phyloP scores from a whole-genome alignment of 2,888 invertebrate species.

The Dasypogon diadema region DNA sequence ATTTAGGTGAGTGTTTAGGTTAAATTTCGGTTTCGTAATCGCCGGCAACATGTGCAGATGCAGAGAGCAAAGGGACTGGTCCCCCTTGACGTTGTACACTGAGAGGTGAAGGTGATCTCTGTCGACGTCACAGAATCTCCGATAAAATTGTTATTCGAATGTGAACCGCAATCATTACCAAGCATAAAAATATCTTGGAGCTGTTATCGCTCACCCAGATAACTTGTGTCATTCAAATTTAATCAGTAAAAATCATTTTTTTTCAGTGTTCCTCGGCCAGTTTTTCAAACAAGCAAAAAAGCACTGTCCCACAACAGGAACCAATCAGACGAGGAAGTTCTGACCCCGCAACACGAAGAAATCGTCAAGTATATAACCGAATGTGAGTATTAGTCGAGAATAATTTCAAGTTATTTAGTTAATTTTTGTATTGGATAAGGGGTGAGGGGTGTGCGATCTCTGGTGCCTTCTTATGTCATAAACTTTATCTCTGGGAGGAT shows the following conservation, averaged over 20 bases:
- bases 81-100: not conserved
- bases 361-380: slow-evolving; percentile 88
- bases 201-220: not conserved
- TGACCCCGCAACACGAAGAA: slow-evolving; percentile 87
- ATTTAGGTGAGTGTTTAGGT: slow-evolving; percentile 72
- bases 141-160: too few species aligned
- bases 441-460: not conserved
- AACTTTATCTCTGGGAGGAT: not conserved
- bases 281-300: slow-evolving; percentile 74
- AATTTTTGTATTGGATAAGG: not conserved
- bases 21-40: slow-evolving; percentile 55
- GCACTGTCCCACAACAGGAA: slow-evolving; percentile 67
- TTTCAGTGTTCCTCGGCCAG: slow-evolving; percentile 83
- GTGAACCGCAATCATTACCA: not conserved
- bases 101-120: not conserved
- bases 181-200: not conserved
- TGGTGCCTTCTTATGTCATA: not conserved
- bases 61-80: not conserved
- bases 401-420: not conserved
- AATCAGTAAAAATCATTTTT: slow-evolving; percentile 55
- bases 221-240: slow-evolving; percentile 4
- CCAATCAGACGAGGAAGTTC: slow-evolving; percentile 70
- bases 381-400: slow-evolving; percentile 73
- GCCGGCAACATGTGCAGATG: slow-evolving; percentile 53
- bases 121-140: not conserved